phyloP scores from a whole-genome alignment of 2,113 vertebrate species.

The Phalacrocorax aristotelis region DNA sequence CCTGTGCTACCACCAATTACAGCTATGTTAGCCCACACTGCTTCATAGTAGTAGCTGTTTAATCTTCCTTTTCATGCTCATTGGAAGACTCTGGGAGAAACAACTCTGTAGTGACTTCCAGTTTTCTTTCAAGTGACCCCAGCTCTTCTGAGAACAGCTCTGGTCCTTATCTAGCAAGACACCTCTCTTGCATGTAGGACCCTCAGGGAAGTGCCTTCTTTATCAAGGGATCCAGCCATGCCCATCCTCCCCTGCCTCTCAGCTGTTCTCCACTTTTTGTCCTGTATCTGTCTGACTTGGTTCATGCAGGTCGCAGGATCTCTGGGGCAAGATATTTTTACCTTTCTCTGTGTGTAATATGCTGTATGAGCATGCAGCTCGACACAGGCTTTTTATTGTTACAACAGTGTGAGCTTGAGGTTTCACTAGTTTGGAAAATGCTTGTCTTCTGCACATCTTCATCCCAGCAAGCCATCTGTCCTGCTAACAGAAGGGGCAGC shows the following conservation, averaged over 20 bases:
- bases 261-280: not conserved
- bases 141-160: not conserved
- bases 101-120: not conserved
- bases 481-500: not conserved
- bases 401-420: not conserved
- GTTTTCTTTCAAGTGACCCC: not conserved
- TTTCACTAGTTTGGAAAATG: not conserved
- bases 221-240: fast-evolving
- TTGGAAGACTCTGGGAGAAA: not conserved
- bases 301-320: not conserved
- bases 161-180: not conserved
- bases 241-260: not conserved
- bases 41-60: not conserved
- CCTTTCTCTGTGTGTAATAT: not conserved
- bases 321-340: not conserved
- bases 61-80: not conserved
- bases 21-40: not conserved
- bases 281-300: not conserved
- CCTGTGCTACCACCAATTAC: not conserved
- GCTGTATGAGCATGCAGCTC: not conserved
- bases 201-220: not conserved
- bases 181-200: not conserved
- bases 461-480: not conserved
- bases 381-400: not conserved
- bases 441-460: not conserved